Evolutionary conservation across 1,140 invertebrate genomes (phyloP), one percentile per base, ranked within the genome.

Genomic region (Bombus waltoni): DNA sequence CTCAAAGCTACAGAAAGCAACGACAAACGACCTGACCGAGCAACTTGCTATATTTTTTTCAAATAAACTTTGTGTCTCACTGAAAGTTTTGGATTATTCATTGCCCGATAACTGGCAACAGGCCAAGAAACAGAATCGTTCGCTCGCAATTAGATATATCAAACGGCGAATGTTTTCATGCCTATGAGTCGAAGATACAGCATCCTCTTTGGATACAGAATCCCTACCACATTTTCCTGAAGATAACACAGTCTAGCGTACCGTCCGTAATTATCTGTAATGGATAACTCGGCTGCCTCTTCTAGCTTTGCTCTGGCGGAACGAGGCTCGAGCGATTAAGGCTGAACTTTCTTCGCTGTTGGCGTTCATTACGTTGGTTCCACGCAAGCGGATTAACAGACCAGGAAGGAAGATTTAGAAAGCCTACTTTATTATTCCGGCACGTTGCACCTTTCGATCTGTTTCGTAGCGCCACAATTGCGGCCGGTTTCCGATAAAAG

Each of bases 341-440:
- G 2, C 5, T 35, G 11, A 66, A 66, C 32, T 66, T 35, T 66
- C 15, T 66, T 66, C 2, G 28, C 2, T 32, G 32, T 35, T 66
- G 62, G n/a, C n/a, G 32, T 66, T 66, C 65, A 66, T 66, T 35
- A 35, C 65, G 15, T 66, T 66, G 38, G 42, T 42, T 38, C 40
- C n/a, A 42, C 1, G 44, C 11, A 18, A 25, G 35, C n/a, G 47
- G 73, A 75, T 75, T 75, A 57, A 38, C 42, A 44, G 9, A 75
- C 47, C 22, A 75, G 73, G 73, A 75, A 74, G 72, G 13, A 28
- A 35, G 72, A 74, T 74, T 74, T 28, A 53, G 44, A 42, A 35
- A 75, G 47, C 4, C 42, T 38, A 35, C 13, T 75, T 75, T 75
- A 75, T 75, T 75, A 53, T 75, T 75, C 47, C 11, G 44, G 22